phyloP scores from a whole-genome alignment of 2,797 vertebrate species.

The Mus spretus region DNA sequence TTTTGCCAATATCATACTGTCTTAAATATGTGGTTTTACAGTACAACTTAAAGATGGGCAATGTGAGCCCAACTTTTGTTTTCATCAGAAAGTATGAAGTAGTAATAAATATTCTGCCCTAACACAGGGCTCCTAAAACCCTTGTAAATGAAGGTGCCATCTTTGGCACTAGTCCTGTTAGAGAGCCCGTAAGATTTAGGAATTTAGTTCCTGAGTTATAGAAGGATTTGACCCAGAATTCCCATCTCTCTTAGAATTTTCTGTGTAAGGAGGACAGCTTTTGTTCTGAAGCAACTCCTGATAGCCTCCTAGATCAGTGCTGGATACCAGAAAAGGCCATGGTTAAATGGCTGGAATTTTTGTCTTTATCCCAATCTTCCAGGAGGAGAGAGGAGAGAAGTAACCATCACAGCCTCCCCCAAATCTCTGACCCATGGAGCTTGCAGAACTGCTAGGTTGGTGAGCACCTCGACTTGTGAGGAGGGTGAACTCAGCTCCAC shows the following conservation, averaged over 20 bases:
- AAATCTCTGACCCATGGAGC: not conserved
- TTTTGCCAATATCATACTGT: slow-evolving; percentile 28
- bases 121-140: not conserved
- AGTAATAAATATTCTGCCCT: not conserved
- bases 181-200: not conserved
- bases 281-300: not conserved
- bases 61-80: not conserved
- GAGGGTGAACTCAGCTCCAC: not conserved
- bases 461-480: not conserved
- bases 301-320: not conserved
- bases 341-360: not conserved
- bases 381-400: not conserved
- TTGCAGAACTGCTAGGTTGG: not conserved
- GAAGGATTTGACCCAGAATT: slow-evolving; percentile 13
- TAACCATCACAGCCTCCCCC: not conserved
- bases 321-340: slow-evolving; percentile 4
- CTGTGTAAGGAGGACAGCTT: not conserved
- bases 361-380: not conserved
- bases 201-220: slow-evolving; percentile 5
- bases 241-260: not conserved
- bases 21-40: not conserved
- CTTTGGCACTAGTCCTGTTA: not conserved
- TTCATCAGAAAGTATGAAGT: slow-evolving; percentile 22
- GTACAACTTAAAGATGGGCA: not conserved
- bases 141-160: not conserved